phyloP scores from a whole-genome alignment of 2,888 invertebrate species.

The Leucania comma region DNA sequence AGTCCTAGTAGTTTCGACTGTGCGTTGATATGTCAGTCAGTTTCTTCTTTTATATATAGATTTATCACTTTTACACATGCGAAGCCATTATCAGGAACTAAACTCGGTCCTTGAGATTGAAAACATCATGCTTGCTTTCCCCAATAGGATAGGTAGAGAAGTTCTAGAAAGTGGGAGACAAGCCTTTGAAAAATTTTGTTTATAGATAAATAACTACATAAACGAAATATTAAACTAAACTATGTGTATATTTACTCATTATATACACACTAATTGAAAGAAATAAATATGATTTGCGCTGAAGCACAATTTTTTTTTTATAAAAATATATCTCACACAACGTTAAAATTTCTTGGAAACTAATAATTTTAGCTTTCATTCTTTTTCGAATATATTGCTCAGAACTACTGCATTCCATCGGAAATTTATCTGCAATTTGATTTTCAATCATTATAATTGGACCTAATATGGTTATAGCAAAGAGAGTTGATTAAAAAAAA shows the following conservation, averaged over 20 bases:
- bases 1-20: too few species aligned
- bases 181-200: background rate
- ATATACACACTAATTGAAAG: background rate
- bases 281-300: background rate
- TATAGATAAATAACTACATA: background rate
- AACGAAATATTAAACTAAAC: too few species aligned
- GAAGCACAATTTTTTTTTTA: background rate
- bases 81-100: too few species aligned
- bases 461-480: background rate
- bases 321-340: too few species aligned
- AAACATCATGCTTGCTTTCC: background rate
- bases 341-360: too few species aligned
- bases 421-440: background rate
- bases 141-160: background rate
- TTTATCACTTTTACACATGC: too few species aligned
- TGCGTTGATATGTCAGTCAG: too few species aligned
- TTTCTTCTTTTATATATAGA: too few species aligned
- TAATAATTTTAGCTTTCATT: too few species aligned
- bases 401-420: too few species aligned
- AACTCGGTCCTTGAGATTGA: too few species aligned
- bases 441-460: constrained; percentile 16
- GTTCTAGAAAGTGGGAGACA: background rate
- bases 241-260: background rate
- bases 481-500: background rate
- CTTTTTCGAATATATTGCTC: background rate